Percentiles rank a stretch among this genome's conserved stretches.
Evolutionary conservation across 2,888 invertebrate genomes (phyloP).

Genomic region (Plagodis pulveraria): DNA sequence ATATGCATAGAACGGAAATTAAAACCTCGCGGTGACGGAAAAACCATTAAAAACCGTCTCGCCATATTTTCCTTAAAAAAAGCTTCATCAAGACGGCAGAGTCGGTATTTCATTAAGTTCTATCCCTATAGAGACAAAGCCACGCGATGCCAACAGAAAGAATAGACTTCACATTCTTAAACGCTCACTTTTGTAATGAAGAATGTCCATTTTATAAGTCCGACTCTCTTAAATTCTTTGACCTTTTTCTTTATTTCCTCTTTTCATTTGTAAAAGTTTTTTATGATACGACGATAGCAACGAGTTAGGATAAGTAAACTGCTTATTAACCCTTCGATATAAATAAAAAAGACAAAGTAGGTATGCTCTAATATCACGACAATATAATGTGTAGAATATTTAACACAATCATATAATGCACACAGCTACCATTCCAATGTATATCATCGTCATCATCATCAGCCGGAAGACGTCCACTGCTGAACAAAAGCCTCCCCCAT

Average conservation of each 20-base stretch:
- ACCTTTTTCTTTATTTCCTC: conserved; percentile 40
- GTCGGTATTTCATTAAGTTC: conserved; percentile 81
- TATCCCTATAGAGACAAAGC: conserved; percentile 44
- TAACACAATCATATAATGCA: no score
- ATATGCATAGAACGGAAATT: conserved; percentile 36
- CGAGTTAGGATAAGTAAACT: no score
- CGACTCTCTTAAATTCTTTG: conserved; percentile 63
- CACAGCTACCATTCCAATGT: no score
- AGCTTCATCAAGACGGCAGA: conserved; percentile 66
- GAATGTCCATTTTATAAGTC: conserved; percentile 78
- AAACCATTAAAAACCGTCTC: conserved; percentile 24
- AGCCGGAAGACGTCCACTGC: no score
- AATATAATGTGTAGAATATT: no score
- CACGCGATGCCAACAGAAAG: conserved; percentile 13
- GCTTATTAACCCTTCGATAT: no score
- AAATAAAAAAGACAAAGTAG: no score
- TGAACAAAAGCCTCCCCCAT: no score
- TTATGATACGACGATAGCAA: background rate
- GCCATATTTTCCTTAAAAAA: conserved; percentile 55
- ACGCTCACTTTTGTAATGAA: conserved; percentile 74
- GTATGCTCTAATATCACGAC: no score
- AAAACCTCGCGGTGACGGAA: conserved; percentile 29
- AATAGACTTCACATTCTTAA: conserved; percentile 71
- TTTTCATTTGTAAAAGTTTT: conserved; percentile 6
- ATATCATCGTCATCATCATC: no score